These are phyloP conservation scores for Bovichtus variegatus DNA, from an alignment of 2,797 vertebrate genomes.

Conservation along the genomic window DNA sequence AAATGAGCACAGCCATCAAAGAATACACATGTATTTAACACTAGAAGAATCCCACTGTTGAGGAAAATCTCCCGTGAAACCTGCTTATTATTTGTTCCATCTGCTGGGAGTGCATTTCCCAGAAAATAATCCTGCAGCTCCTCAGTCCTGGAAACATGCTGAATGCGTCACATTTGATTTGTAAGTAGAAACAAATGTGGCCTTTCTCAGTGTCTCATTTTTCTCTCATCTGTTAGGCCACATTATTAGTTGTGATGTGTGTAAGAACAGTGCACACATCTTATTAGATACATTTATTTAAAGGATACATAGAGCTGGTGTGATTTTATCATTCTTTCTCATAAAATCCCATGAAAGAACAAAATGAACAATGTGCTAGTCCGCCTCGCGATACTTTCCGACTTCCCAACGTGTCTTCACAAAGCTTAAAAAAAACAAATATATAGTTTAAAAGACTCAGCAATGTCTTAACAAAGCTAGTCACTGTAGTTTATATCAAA, in stretches of 20 bases:
- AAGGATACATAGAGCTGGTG: neutral
- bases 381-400: neutral
- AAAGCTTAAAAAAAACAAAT: neutral
- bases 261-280: neutral
- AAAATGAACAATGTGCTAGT: neutral
- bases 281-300: neutral
- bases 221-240: neutral
- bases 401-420: neutral
- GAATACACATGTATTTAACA: too few relatives aligned
- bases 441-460: too few relatives aligned
- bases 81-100: neutral
- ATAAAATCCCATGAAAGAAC: neutral
- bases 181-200: neutral
- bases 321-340: neutral
- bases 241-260: neutral
- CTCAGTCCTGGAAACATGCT: neutral
- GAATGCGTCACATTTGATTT: neutral
- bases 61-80: neutral
- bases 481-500: neutral
- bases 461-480: neutral
- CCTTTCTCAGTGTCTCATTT: neutral
- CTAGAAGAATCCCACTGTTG: neutral
- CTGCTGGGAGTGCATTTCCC: slow-evolving; percentile 4
- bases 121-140: neutral
- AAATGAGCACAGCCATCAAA: neutral